Conservation (phyloP, 35 echinoderm and acorn worm genomes). For the Apostichopus parvimensis region DNA sequence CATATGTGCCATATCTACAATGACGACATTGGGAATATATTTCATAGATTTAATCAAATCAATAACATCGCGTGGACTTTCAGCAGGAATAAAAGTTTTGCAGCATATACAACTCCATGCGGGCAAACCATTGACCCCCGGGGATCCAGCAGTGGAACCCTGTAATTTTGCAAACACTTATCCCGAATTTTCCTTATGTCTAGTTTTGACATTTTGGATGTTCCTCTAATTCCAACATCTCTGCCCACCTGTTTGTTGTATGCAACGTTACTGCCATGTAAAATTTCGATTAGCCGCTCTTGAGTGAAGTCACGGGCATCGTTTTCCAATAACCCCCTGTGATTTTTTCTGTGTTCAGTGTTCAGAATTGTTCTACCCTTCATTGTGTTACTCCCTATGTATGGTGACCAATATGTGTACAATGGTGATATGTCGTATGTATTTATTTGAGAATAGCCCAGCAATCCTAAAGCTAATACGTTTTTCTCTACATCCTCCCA, state of each 20-base stretch:
- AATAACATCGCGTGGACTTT: slow-evolving; percentile 45
- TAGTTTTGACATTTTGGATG: neutral
- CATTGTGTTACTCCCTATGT: neutral
- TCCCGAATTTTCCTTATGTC: slow-evolving; percentile 29
- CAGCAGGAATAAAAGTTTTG: neutral
- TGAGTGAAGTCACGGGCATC: slow-evolving; percentile 37
- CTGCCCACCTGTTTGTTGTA: slow-evolving; percentile 18
- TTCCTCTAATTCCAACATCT: neutral
- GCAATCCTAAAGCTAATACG: neutral
- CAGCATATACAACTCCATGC: slow-evolving; percentile 22
- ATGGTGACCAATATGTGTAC: slow-evolving; percentile 16
- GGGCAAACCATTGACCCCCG: slow-evolving; percentile 31
- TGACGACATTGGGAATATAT: slow-evolving; percentile 3
- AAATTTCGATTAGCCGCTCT: slow-evolving; percentile 37
- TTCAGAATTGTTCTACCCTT: neutral
- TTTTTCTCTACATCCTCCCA: neutral
- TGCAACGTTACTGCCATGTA: slow-evolving; percentile 2
- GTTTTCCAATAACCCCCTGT: neutral
- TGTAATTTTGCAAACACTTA: slow-evolving; percentile 34
- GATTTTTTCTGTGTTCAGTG: slow-evolving; percentile 15
- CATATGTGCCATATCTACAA: slow-evolving; percentile 29
- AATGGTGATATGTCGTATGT: neutral
- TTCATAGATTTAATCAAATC: slow-evolving; percentile 5
- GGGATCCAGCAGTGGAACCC: neutral
- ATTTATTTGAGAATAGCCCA: neutral